A percentile compares a stretch with the other conserved stretches of the same genome.
phyloP scores from a whole-genome alignment of 2,797 vertebrate genomes.

The Falco naumanni region DNA sequence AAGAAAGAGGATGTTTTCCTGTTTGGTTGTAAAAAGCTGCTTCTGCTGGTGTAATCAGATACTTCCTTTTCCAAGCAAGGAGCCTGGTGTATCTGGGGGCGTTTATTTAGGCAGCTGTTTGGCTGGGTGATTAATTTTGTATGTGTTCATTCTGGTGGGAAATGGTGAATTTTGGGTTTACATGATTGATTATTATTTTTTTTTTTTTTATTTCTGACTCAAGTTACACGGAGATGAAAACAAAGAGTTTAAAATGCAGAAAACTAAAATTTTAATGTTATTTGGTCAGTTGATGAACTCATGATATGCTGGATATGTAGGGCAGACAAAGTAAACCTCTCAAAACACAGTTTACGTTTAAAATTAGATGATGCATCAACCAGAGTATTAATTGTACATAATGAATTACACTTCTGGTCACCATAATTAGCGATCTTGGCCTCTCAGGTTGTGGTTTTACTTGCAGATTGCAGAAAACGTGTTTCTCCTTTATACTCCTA shows the following conservation, averaged over 20 bases:
- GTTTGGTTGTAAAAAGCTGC: conserved; percentile 6
- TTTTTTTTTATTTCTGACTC: background rate
- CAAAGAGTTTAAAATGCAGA: background rate
- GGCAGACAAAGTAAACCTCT: background rate
- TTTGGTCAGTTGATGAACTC: background rate
- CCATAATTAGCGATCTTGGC: background rate
- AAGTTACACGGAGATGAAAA: background rate
- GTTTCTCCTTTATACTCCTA: background rate
- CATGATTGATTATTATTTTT: background rate
- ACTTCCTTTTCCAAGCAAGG: conserved; percentile 22
- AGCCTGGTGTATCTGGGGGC: background rate
- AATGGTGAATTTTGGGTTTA: background rate
- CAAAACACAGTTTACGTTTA: background rate
- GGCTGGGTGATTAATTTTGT: background rate
- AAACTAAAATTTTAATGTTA: background rate
- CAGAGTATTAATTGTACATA: background rate
- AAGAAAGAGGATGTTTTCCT: conserved; percentile 23
- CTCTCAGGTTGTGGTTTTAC: background rate
- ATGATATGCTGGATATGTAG: background rate
- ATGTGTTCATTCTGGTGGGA: conserved; percentile 14
- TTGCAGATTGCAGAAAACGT: background rate
- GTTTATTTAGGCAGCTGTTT: conserved; percentile 50
- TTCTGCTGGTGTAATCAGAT: conserved; percentile 12
- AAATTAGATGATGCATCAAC: background rate
- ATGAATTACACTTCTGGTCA: background rate